Evolutionary conservation across 2,888 invertebrate species (phyloP).

Genomic region (Agrochola lota): DNA sequence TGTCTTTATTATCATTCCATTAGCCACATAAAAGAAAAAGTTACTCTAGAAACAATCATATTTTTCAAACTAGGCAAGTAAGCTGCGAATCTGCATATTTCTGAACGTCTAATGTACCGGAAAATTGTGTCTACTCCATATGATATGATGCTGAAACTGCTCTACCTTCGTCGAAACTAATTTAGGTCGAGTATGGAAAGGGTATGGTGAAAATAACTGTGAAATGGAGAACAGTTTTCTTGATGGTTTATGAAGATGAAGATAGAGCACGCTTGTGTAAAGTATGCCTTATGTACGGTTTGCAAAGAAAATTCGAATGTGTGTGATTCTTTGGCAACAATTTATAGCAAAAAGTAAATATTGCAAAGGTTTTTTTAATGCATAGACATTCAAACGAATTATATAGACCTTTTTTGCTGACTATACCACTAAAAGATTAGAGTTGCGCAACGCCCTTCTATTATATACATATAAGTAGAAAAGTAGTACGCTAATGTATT

Average conservation of each 20-base stretch:
- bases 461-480: no score
- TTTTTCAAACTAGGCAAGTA: not conserved
- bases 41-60: not conserved
- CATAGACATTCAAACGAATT: not conserved
- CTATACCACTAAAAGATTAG: no score
- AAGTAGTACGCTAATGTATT: no score
- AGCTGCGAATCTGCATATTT: slow-evolving; percentile 6
- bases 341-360: not conserved
- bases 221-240: slow-evolving; percentile 32
- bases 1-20: no score
- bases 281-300: slow-evolving; percentile 7
- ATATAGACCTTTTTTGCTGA: no score
- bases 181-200: slow-evolving; percentile 35
- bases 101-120: slow-evolving; percentile 35
- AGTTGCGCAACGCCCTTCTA: no score
- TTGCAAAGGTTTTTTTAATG: no score
- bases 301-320: not conserved
- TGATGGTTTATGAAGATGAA: slow-evolving; percentile 12
- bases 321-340: not conserved
- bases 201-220: slow-evolving; percentile 1
- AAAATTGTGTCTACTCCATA: slow-evolving; percentile 40
- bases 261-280: slow-evolving; percentile 43
- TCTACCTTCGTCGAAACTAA: slow-evolving; percentile 38
- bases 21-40: not conserved
- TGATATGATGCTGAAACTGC: slow-evolving; percentile 25